These are phyloP conservation scores for Arizona elegans DNA, from an alignment of 2,113 vertebrate genomes.

Conservation along the genomic window DNA sequence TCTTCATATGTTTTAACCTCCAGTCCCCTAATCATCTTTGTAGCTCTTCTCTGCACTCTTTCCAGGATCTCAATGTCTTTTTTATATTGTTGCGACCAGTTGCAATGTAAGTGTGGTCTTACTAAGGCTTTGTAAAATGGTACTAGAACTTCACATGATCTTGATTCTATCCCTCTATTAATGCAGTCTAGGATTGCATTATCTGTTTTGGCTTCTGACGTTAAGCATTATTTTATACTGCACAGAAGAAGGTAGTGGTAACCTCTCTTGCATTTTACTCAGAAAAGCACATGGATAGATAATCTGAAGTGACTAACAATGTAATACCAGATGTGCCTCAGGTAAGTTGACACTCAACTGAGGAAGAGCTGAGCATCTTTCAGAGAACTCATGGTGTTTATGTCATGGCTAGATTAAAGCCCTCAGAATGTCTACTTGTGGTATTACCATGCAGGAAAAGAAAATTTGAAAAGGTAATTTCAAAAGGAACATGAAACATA, in stretches of 20 bases:
- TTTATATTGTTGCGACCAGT: not conserved
- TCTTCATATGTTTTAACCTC: not conserved
- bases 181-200: not conserved
- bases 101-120: not conserved
- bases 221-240: not conserved
- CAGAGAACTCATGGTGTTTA: not conserved
- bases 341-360: not conserved
- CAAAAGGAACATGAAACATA: not conserved
- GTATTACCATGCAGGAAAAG: not conserved
- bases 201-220: not conserved
- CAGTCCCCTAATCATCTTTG: too few relatives aligned
- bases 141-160: not conserved
- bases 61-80: not conserved
- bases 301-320: not conserved
- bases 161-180: not conserved
- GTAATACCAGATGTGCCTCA: not conserved
- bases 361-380: not conserved
- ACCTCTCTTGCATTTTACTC: not conserved
- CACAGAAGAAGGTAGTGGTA: not conserved
- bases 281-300: not conserved
- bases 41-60: not conserved
- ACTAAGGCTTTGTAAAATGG: not conserved
- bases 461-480: not conserved
- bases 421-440: not conserved
- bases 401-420: not conserved